Evolutionary conservation across 2,113 vertebrate species (phyloP).

Genomic region (Choloepus hoffmanni): DNA sequence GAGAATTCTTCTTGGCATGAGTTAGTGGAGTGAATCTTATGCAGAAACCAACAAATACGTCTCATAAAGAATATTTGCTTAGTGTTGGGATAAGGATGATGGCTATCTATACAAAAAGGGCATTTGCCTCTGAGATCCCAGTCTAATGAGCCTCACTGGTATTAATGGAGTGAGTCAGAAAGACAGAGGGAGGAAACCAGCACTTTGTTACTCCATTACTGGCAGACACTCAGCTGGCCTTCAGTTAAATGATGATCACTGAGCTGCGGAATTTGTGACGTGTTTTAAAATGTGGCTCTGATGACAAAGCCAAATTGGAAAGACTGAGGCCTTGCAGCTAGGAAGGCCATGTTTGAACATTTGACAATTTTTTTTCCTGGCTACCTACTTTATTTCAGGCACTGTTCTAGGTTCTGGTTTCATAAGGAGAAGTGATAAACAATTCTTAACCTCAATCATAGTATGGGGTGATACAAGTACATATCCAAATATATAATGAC

Average conservation of each 20-base stretch:
- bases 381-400: not conserved
- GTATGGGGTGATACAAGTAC: not conserved
- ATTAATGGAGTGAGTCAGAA: not conserved
- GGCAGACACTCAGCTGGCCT: not conserved
- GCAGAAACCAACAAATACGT: not conserved
- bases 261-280: not conserved
- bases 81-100: not conserved
- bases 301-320: not conserved
- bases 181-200: not conserved
- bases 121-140: not conserved
- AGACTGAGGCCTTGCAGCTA: not conserved
- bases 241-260: not conserved
- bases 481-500: not conserved
- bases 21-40: not conserved
- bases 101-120: not conserved
- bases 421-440: not conserved
- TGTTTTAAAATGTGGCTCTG: not conserved
- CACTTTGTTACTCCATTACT: fast-evolving
- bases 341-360: not conserved
- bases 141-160: not conserved
- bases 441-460: not conserved
- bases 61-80: not conserved
- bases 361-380: not conserved
- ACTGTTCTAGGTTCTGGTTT: not conserved
- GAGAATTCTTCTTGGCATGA: not conserved